Evolutionary conservation across 1,140 invertebrate species (phyloP), one percentile per base, ranked within the genome.

Genomic region (Coptotermes formosanus): DNA sequence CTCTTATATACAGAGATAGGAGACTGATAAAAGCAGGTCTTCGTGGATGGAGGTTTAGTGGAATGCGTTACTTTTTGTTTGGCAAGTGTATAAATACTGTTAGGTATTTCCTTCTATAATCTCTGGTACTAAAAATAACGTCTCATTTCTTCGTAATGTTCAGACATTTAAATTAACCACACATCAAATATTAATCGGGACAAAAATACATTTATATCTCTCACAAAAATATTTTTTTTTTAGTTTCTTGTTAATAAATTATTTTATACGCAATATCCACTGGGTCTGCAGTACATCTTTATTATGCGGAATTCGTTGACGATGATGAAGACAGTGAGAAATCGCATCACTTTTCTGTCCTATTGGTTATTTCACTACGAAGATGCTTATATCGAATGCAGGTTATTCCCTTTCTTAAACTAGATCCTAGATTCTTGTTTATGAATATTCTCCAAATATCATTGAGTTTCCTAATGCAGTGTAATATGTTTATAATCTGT

Each of bases 191-290:
- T 25, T 75, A 75, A 75, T 30, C n/a, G 64, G 14, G 64, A 75
- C 25, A 75, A 75, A 75, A 75, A 75, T 75, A 75, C 64, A 75
- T 75, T 75, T 75, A 75, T 75, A 75, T 75, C 64, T 75, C 30
- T 75, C 64, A 75, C 64, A 75, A 75, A 75, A 75, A 75, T 75
- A 75, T 75, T n/a, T 75, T 30, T 75, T 6, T 75, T 30, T 75
- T 14, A 4, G 2, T 4, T 19, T 55, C 19, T 55, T 4, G 14
- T 2, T 55, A 55, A 48, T 48, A 12, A n/a, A 19, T 4, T 55
- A 55, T 55, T n/a, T 75, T 75, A 75, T n/a, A 75, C 64, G n/a
- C 25, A 6, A 25, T 9, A 7, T 9, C n/a, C 64, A 30, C 25
- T 55, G 52, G 1, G 14, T 6, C 45, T 48, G 45, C 0, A 48